These are phyloP conservation scores for Philhelius pedissequus DNA, from an alignment of 2,888 invertebrate species.

Conservation along the genomic window DNA sequence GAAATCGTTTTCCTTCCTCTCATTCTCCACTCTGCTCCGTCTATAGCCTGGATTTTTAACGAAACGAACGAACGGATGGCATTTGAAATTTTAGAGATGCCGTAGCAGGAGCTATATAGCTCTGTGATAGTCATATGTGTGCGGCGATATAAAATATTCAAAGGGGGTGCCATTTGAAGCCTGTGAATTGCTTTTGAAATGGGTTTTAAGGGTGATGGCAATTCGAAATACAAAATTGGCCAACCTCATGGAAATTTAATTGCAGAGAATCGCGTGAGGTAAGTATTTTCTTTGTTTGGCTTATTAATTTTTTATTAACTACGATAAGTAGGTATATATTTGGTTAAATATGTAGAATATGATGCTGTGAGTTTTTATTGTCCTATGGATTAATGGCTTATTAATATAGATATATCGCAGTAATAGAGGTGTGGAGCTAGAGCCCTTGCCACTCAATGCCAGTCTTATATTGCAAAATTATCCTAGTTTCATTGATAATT, in stretches of 20 bases:
- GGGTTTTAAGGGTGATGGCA: conserved; percentile 25
- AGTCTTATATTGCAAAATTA: too few relatives aligned
- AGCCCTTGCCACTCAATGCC: too few relatives aligned
- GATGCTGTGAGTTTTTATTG: neutral
- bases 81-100: conserved; percentile 47
- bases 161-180: conserved; percentile 45
- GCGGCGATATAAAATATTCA: conserved; percentile 50
- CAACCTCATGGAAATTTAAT: conserved; percentile 64
- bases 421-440: too few relatives aligned
- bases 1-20: conserved; percentile 17
- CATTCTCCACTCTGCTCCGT: too few relatives aligned
- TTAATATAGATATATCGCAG: too few relatives aligned
- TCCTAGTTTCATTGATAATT: too few relatives aligned
- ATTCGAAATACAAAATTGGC: conserved; percentile 36
- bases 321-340: conserved; percentile 40
- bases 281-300: conserved; percentile 10
- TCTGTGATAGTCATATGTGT: conserved; percentile 19
- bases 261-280: conserved; percentile 11
- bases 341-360: neutral
- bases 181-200: conserved; percentile 57
- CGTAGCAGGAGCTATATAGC: neutral
- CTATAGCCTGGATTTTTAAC: neutral
- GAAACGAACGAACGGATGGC: conserved; percentile 44
- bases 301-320: conserved; percentile 57
- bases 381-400: neutral